phyloP scores from a whole-genome alignment of 2,797 vertebrate species.

The Eleutherodactylus coqui region DNA sequence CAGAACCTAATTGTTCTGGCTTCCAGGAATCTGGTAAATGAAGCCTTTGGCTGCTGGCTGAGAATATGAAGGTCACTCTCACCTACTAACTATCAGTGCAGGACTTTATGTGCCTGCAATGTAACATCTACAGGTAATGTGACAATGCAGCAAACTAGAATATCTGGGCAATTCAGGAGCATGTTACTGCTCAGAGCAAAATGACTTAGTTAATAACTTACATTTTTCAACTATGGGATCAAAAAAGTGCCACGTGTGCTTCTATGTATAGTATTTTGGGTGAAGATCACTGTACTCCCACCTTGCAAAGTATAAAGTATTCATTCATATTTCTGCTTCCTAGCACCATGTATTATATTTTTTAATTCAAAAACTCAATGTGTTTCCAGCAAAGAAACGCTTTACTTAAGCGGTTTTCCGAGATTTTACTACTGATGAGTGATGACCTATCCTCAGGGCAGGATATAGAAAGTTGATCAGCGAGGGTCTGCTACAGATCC shows the following conservation, averaged over 20 bases:
- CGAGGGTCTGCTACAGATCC: too few relatives aligned
- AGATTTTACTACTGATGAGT: too few relatives aligned
- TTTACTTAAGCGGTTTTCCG: too few relatives aligned
- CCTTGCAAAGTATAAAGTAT: too few relatives aligned
- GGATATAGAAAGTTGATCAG: too few relatives aligned
- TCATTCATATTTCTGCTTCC: too few relatives aligned
- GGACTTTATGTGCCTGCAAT: background rate
- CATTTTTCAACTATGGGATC: background rate
- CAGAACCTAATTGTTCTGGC: constrained; percentile 28
- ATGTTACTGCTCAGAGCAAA: background rate
- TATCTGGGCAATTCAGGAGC: background rate
- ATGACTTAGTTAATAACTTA: background rate
- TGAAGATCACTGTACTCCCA: too few relatives aligned
- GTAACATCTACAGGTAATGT: constrained; percentile 24
- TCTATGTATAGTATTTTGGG: too few relatives aligned
- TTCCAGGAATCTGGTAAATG: constrained; percentile 52
- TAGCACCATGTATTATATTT: too few relatives aligned
- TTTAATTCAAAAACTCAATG: too few relatives aligned
- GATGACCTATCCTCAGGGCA: too few relatives aligned
- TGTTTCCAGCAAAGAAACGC: too few relatives aligned
- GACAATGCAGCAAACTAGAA: constrained; percentile 2
- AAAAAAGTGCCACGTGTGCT: background rate
- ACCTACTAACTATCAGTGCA: background rate
- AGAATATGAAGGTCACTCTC: constrained; percentile 40
- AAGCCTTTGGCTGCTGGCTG: constrained; percentile 16